Evolutionary conservation across 2,797 vertebrate species (phyloP), one percentile per base, ranked within the genome.

Genomic region (Bovichtus diacanthus): DNA sequence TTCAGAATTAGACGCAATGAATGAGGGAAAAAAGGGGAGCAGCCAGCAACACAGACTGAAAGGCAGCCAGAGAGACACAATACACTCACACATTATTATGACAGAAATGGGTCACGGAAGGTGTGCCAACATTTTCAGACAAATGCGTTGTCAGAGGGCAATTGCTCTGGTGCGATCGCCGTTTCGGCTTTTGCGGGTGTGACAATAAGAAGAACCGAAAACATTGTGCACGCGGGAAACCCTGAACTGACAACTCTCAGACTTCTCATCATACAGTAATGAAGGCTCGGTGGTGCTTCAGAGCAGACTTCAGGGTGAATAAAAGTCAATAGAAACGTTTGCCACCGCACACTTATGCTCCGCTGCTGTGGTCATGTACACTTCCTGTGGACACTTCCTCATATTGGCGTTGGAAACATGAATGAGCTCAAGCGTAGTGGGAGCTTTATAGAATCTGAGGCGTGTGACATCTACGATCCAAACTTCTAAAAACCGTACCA

Each of bases 81-180:
- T 0, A 41, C 41, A 31, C 60, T 54, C 58, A 61, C 59, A 64
- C 64, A 59, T 81, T 83, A 77, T 72, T 66, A 25, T 86, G 83
- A 88, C 84, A 92, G 86, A 85, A 86, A 66, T 50, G 11, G 85
- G 87, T 82, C 81, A 86, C 7, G 18, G 69, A 83, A 79, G 86
- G 81, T 91, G 89, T 86, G 82, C 74, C 79, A 84, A 86, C 61
- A 85, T 80, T 46, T 80, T 81, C 68, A 81, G 81, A 78, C 81
- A 71, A 76, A 76, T 76, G 68, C 62, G 63, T 59, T 46, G 81
- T 80, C 84, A 77, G 69, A 39, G 50, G 78, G 53, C 71, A 69
- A 68, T 77, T 4, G 23, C 79, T 39, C 23, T 25, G 21, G 23
- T 54, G 39, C 10, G 54, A 77, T 56, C 5, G 61, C 75, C 16